Percentiles rank a stretch among this genome's conserved stretches.
Evolutionary conservation across 2,113 vertebrate species (phyloP).

Genomic region (Plecotus auritus): DNA sequence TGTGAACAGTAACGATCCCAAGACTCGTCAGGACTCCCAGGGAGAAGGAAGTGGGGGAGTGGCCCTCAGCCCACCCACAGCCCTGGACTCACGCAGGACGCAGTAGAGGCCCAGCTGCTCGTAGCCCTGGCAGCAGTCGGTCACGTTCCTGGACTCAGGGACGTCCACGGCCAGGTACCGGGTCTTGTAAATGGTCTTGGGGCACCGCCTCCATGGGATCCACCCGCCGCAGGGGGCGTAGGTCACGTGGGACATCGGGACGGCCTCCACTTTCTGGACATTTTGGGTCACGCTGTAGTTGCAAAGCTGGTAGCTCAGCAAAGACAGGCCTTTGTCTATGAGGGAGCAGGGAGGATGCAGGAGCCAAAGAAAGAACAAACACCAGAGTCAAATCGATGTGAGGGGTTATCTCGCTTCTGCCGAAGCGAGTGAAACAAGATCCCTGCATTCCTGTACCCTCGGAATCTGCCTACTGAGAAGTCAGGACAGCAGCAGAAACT

Average conservation of each 20-base stretch:
- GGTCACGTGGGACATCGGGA: slow-evolving; percentile 75
- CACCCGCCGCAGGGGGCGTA: slow-evolving; percentile 84
- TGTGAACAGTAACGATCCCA: fast-evolving
- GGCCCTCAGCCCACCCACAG: fast-evolving
- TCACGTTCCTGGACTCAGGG: slow-evolving; percentile 76
- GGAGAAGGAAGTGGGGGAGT: background rate
- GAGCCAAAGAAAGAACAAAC: background rate
- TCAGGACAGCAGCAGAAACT: fast-evolving
- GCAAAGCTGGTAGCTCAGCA: slow-evolving; percentile 88
- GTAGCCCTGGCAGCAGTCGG: slow-evolving; percentile 87
- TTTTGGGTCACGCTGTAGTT: slow-evolving; percentile 75
- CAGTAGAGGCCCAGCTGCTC: slow-evolving; percentile 90
- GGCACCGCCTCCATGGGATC: slow-evolving; percentile 86
- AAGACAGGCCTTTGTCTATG: slow-evolving; percentile 82
- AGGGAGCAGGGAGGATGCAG: background rate
- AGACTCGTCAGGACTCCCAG: background rate
- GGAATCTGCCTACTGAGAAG: fast-evolving
- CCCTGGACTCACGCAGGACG: slow-evolving; percentile 82
- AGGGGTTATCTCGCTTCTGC: fast-evolving
- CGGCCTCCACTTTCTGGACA: slow-evolving; percentile 75
- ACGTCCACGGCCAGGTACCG: slow-evolving; percentile 69
- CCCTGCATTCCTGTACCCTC: fast-evolving
- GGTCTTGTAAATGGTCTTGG: slow-evolving; percentile 78
- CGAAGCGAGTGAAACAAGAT: fast-evolving
- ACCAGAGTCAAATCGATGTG: background rate